Evolutionary conservation across 2,797 vertebrate genomes (phyloP).

Genomic region (Amphiprion clarkii): DNA sequence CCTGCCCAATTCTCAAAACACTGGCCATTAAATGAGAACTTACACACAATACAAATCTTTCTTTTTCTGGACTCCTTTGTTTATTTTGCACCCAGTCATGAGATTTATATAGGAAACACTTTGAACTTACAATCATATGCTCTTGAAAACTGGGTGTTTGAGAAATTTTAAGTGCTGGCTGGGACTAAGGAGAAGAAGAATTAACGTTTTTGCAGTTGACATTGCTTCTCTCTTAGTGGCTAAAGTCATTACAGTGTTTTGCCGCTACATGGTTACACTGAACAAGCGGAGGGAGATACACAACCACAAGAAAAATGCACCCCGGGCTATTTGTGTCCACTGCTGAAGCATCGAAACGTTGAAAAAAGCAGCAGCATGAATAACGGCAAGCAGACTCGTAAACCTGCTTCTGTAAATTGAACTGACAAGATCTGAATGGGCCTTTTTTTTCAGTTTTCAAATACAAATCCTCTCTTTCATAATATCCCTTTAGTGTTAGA

Average conservation of each 20-base stretch:
- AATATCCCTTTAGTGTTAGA: conserved; percentile 3
- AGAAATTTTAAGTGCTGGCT: conserved; percentile 10
- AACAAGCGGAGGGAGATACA: neutral
- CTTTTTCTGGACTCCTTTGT: conserved; percentile 52
- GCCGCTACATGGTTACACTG: conserved; percentile 5
- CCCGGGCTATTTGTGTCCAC: neutral
- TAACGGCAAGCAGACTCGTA: neutral
- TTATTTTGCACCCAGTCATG: conserved; percentile 48
- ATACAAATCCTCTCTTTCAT: conserved; percentile 13
- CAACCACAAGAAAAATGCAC: conserved; percentile 18
- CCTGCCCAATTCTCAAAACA: conserved; percentile 63
- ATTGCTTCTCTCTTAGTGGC: conserved; percentile 3
- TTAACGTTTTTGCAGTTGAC: conserved; percentile 10
- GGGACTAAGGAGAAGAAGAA: conserved; percentile 9
- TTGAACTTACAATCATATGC: conserved; percentile 44
- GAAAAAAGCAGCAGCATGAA: neutral
- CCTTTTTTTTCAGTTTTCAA: conserved; percentile 9
- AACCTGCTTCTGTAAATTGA: conserved; percentile 12
- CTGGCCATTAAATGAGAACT: conserved; percentile 63
- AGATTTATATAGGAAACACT: conserved; percentile 17
- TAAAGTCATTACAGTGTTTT: conserved; percentile 24
- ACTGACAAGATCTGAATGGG: conserved; percentile 16
- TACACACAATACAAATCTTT: conserved; percentile 3
- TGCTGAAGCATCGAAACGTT: conserved; percentile 14
- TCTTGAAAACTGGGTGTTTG: conserved; percentile 29